Evolutionary conservation across 2,113 vertebrate species (phyloP).

Genomic region (Turnix velox): DNA sequence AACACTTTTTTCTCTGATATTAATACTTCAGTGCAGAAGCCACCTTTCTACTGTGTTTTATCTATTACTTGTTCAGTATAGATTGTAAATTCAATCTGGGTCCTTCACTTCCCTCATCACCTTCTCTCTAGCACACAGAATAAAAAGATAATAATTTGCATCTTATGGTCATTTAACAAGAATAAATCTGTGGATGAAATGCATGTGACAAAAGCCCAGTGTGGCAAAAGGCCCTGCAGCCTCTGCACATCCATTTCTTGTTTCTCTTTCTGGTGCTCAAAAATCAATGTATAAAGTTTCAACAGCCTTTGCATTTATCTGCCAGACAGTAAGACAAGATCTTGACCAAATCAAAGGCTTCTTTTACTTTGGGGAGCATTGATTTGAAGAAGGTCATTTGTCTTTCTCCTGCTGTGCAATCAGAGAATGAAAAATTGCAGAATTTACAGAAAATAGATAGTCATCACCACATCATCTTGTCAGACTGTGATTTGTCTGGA

Average conservation of each 20-base stretch:
- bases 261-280: background rate
- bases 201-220: background rate
- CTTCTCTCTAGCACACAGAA: background rate
- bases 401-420: background rate
- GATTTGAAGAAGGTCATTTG: conserved; percentile 3
- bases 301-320: background rate
- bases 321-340: background rate
- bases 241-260: background rate
- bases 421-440: conserved; percentile 21
- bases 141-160: background rate
- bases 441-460: conserved; percentile 12
- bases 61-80: background rate
- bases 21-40: background rate
- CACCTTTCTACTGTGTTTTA: background rate
- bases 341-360: background rate
- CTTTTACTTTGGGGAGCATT: background rate
- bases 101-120: background rate
- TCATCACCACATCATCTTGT: background rate
- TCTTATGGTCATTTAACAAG: background rate
- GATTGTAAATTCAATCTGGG: background rate
- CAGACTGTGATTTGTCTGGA: background rate
- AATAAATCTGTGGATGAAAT: background rate
- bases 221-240: background rate
- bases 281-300: background rate
- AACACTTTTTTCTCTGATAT: background rate